phyloP scores from a whole-genome alignment of 1,140 invertebrate species.

The Lucilia sericata region DNA sequence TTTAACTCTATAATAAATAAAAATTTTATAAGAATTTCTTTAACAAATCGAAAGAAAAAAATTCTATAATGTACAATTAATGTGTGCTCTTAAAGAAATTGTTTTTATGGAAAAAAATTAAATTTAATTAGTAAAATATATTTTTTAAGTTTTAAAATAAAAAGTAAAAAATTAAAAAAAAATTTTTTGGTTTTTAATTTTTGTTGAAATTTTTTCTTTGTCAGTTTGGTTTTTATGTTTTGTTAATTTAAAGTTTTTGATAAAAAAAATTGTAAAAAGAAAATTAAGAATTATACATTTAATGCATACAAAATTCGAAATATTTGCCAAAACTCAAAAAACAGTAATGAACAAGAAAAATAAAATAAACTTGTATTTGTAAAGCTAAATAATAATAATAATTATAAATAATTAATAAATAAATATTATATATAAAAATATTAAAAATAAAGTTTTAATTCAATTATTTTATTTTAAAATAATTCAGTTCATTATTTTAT shows the following conservation, averaged over 20 bases:
- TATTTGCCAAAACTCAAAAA: conserved; percentile 12
- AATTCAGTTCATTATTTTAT: too few species aligned
- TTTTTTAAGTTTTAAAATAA: not conserved
- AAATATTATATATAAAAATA: conserved; percentile 11
- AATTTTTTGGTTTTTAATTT: not conserved
- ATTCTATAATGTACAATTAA: conserved; percentile 17
- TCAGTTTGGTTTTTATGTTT: not conserved
- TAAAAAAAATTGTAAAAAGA: conserved; percentile 18
- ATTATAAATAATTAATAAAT: not conserved
- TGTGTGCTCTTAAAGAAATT: conserved; percentile 35
- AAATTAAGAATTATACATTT: conserved; percentile 27
- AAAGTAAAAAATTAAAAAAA: not conserved
- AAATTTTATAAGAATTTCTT: too few species aligned
- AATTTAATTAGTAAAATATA: conserved; percentile 39
- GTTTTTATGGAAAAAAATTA: not conserved
- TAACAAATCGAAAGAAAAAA: too few species aligned
- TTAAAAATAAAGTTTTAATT: not conserved
- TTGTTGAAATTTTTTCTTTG: not conserved
- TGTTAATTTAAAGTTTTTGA: not conserved
- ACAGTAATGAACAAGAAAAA: not conserved
- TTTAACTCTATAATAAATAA: too few species aligned
- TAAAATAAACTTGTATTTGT: not conserved
- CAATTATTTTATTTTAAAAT: too few species aligned
- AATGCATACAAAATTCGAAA: conserved; percentile 4
- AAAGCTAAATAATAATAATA: conserved; percentile 4